Conservation (phyloP, 1,140 invertebrate species). For the Papilio machaon region DNA sequence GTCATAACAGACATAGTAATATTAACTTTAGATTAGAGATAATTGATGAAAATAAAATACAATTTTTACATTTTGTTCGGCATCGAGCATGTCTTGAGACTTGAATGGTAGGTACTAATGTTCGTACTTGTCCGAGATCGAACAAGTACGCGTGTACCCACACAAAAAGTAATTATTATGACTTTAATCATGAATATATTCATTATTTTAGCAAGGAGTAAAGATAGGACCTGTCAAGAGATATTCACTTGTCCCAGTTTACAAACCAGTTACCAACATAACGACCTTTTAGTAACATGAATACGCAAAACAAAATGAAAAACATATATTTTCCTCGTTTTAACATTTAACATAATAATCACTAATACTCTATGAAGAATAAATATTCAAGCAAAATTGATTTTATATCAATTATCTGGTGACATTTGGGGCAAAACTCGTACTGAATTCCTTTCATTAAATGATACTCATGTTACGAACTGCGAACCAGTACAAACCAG, state of each 20-base stretch:
- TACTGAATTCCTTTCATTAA: slow-evolving; percentile 48
- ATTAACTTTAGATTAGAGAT: background rate
- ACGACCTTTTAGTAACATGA: background rate
- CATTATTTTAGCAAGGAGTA: background rate
- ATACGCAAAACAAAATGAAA: background rate
- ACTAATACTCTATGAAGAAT: background rate
- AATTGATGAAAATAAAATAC: too few species aligned
- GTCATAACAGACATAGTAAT: background rate
- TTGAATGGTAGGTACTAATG: too few species aligned
- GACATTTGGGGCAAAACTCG: slow-evolving; percentile 50
- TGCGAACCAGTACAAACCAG: slow-evolving; percentile 46
- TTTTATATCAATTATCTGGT: slow-evolving; percentile 51
- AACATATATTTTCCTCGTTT: background rate
- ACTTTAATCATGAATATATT: background rate
- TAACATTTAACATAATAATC: background rate
- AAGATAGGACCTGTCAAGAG: background rate
- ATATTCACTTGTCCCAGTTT: slow-evolving; percentile 16
- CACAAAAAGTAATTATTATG: too few species aligned
- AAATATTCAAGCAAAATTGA: slow-evolving; percentile 44
- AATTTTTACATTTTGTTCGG: too few species aligned
- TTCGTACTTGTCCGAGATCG: too few species aligned
- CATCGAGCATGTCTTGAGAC: too few species aligned
- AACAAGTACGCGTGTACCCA: too few species aligned
- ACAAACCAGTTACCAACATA: background rate
- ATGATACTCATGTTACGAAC: slow-evolving; percentile 35